Base-by-base conservation (phyloP, 37 sponge, comb jelly and placozoan genomes). In the Bolinopsis microptera region DNA sequence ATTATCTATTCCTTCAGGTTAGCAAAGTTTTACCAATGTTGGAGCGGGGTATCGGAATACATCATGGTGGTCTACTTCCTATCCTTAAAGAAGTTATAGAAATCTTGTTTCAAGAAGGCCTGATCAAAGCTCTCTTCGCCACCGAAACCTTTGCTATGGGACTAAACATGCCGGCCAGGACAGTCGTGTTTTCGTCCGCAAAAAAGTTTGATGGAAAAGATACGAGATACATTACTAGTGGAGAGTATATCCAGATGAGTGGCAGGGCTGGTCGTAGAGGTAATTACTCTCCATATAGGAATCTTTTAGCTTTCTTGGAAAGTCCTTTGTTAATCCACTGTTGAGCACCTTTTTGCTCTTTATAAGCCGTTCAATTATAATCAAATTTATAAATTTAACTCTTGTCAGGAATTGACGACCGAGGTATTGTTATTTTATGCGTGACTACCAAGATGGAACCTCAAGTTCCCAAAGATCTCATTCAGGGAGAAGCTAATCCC, bases 161-260 rank as follows among this genome's bases (percentile, higher is more conserved):
- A 18, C 95, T 98, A n/a, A 98, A 98, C 95, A 98, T 98, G 99
- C 99, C 99, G 23, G 99, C 99, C n/a, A 95, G 97, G 33, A 98
- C 99, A 30, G 99, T 98, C 27, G 97, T 98, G 76, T 98, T 98
- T 94, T 95, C 99, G 18, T 94, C 83, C 36, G 94, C 95, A 32
- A 94, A 97, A 69, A 98, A 98, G 86, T 98, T 97, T 95, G 99
- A 98, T 93, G 99, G 99, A 18, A 96, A 96, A 67, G 95, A 96
- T 38, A 97, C 96, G 83, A 92, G 99, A 93, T 97, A 97, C 96
- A 96, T 98, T 35, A 95, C 96, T 1, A 96, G 97, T 13, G 99
- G 99, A 18, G 99, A 98, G 94, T 98, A 98, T 40, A 98, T 98
- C 24, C 99, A 98, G 94, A 98, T 98, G 99, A 97, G 97, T 94